Base-by-base conservation (phyloP, 2,797 vertebrate genomes). In the Rhyacichthys aspro region DNA sequence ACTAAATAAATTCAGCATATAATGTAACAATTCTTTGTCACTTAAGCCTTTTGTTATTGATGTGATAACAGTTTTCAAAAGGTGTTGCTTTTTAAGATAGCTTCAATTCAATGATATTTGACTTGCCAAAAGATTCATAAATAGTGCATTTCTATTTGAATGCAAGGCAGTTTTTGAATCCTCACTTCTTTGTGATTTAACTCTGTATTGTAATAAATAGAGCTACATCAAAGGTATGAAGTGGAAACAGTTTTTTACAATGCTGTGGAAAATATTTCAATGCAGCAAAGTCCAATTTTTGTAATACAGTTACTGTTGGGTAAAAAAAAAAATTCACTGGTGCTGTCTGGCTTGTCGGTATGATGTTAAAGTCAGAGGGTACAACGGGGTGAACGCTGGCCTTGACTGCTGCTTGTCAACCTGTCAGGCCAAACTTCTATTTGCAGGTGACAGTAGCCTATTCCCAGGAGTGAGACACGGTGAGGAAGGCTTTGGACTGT, bases 401-500 rank as follows among this genome's bases (percentile, higher is more conserved):
- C 72, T 59, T 33, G 80, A 70, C 66, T 76, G 72, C 70, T 37
- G 52, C 38, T 71, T 80, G 85, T 83, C 81, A 82, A 77, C 64
- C 72, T 69, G 79, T 83, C 86, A 78, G 63, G 57, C 44, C 63
- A 66, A 50, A 75, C 70, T 70, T 66, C 58, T 70, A 75, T 61
- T 85, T 81, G 62, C 70, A 77, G 72, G 74, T 76, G 81, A 84
- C 79, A 71, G 63, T 50, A 23, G 72, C 54, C 63, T 62, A 72
- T 67, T 79, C 66, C 60, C 17, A 1, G 23, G 55, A 74, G 62
- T 8, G 70, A 78, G 41, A 43, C 14, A 11, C 58, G 63, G 42
- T 9, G 9, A 33, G 46, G n/a, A 65, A 9, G 28, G 47, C 15
- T 45, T 57, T 19, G 42, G 43, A 45, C 59, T 39, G 50, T 39